Base-by-base conservation (phyloP, 2,888 invertebrate genomes). In the Aleiodes testaceus region DNA sequence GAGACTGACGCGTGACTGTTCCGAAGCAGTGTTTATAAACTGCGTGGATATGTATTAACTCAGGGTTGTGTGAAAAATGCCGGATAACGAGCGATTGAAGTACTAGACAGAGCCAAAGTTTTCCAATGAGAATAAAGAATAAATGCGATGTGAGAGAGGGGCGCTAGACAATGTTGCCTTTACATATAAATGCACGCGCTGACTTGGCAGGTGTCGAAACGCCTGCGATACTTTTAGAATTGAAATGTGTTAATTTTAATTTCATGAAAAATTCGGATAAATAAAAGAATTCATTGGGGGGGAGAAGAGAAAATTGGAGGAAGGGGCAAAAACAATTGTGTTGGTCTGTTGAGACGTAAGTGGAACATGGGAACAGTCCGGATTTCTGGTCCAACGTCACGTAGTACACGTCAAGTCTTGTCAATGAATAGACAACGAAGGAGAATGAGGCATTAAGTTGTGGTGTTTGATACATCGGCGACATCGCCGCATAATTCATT, bases 361-460 rank as follows among this genome's bases (percentile, higher is more conserved):
- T 85, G 79, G 83, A 83, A 84, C 85, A 84, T 85, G 85, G 85
- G 85, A 86, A 86, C 82, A 80, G 80, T 79, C 81, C 82, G 84
- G 85, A 86, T 85, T 86, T 85, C 83, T 84, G 84, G 81, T 85
- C 81, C 80, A 81, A 80, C 80, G 81, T 84, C 83, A 82, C 81
- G 82, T 84, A 79, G 82, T 79, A 78, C 80, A 84, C 81, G 84
- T 84, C 82, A 83, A 78, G 77, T 74, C 81, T 81, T 80, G 85
- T 83, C 85, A 86, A 86, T 85, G 86, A 86, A 83, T 84, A 84
- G 83, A 85, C 83, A 86, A 86, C 85, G 84, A 86, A 85, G 85
- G 82, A 82, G 85, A 86, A 86, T 85, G 85, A 86, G 85, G 82
- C 80, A 66, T 63, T 63, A 20, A 86, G 86, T 86, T 85, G 84